These are phyloP conservation scores for Gadus macrocephalus DNA, from an alignment of 2,113 vertebrate species.

Conservation along the genomic window DNA sequence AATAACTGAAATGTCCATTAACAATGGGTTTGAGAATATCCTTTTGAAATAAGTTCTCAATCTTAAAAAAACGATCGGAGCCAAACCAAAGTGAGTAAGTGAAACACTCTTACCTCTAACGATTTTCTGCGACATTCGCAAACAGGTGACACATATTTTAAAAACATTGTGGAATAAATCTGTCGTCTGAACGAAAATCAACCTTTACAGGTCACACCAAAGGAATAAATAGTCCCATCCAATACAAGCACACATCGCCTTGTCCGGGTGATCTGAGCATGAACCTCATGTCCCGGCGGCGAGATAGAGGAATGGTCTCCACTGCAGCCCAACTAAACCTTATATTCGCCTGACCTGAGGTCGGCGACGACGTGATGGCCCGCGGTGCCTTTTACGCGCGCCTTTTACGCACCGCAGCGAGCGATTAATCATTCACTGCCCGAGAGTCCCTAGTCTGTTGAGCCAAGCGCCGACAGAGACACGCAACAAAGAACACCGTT, in stretches of 20 bases:
- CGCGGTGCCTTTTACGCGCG: slow-evolving; percentile 38
- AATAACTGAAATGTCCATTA: no score
- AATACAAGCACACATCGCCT: slow-evolving; percentile 4
- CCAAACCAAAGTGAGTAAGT: neutral
- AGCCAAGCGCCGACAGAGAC: slow-evolving; percentile 48
- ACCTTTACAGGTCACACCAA: neutral
- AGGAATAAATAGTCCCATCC: neutral
- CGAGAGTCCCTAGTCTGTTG: slow-evolving; percentile 15
- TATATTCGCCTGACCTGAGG: slow-evolving; percentile 54
- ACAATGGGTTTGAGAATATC: no score
- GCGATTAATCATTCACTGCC: slow-evolving; percentile 49
- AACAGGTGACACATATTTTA: slow-evolving; percentile 65
- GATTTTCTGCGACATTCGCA: slow-evolving; percentile 72
- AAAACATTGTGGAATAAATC: slow-evolving; percentile 54
- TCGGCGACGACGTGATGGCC: slow-evolving; percentile 48
- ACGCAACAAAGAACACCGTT: neutral
- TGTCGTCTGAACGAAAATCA: slow-evolving; percentile 22
- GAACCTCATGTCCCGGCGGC: no score
- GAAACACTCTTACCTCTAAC: slow-evolving; percentile 66
- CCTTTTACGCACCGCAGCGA: slow-evolving; percentile 44
- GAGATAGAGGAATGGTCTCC: neutral
- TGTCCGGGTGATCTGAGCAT: neutral
- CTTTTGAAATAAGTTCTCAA: neutral
- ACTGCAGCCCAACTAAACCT: slow-evolving; percentile 49
- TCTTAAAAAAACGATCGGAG: neutral